Evolutionary conservation across 2,888 invertebrate genomes (phyloP).

Genomic region (Caenorhabditis sp.): DNA sequence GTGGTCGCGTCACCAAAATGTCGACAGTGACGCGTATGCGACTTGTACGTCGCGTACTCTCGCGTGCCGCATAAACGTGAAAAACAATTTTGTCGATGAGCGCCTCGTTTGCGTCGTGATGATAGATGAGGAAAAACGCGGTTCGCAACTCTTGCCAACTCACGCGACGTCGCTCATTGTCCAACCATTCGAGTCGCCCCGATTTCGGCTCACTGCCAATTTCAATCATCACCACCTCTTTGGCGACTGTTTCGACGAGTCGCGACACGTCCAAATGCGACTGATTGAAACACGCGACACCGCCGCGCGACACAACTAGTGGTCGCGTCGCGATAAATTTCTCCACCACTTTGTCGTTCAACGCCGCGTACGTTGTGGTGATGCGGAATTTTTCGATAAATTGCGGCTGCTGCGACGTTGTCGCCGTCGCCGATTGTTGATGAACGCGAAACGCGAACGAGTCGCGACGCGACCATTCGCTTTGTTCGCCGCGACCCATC

Average conservation of each 20-base stretch:
- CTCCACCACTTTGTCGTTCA: conserved; percentile 43
- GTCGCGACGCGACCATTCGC: conserved; percentile 52
- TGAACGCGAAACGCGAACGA: conserved; percentile 47
- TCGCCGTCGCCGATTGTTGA: no score
- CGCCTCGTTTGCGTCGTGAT: conserved; percentile 47
- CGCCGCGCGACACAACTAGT: conserved; percentile 53
- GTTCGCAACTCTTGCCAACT: conserved; percentile 51
- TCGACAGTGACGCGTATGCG: conserved; percentile 50
- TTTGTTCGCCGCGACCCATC: conserved; percentile 32
- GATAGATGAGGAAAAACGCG: conserved; percentile 43
- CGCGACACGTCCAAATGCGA: conserved; percentile 54
- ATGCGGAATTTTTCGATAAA: conserved; percentile 56
- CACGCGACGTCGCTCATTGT: conserved; percentile 32
- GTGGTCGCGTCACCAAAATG: conserved; percentile 36
- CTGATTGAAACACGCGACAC: conserved; percentile 56
- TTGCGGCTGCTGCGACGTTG: neutral
- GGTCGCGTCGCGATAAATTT: conserved; percentile 45
- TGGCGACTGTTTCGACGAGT: conserved; percentile 39
- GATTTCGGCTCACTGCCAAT: conserved; percentile 47
- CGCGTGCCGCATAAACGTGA: conserved; percentile 57
- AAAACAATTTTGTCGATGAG: conserved; percentile 58
- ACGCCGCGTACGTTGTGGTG: conserved; percentile 58
- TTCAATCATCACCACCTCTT: conserved; percentile 49
- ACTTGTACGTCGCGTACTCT: conserved; percentile 49
- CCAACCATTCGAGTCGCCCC: conserved; percentile 49